Percentiles rank a stretch among this genome's conserved stretches.
These are phyloP conservation scores for Mythimna lalbum DNA, from an alignment of 2,888 invertebrate species.

Conservation along the genomic window DNA sequence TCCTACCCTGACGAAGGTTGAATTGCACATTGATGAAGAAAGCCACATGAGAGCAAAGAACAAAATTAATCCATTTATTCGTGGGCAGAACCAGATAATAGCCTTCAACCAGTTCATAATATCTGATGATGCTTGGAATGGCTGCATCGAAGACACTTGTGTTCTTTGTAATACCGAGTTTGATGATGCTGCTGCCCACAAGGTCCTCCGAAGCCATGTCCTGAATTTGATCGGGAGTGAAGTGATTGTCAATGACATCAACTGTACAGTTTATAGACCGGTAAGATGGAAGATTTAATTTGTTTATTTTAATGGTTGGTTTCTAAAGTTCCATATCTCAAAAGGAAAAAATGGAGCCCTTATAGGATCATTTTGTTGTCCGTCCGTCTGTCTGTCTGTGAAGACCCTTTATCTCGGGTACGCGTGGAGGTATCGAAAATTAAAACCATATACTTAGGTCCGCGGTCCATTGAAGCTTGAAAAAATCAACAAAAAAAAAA, in stretches of 20 bases:
- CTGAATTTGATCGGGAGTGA: conserved; percentile 46
- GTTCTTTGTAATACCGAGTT: conserved; percentile 51
- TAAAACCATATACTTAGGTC: no score
- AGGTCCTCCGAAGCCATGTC: conserved; percentile 12
- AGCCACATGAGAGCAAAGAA: conserved; percentile 19
- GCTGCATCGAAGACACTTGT: conserved; percentile 49
- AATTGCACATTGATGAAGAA: conserved; percentile 40
- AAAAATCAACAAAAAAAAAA: no score
- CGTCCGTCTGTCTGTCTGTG: no score
- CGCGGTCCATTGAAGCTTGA: no score
- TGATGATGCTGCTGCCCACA: conserved; percentile 38
- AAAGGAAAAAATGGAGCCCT: no score
- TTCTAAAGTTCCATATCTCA: no score
- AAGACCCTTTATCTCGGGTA: no score
- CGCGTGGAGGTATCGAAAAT: no score
- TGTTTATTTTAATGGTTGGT: no score
- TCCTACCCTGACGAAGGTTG: conserved; percentile 36
- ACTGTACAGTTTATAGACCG: conserved; percentile 41
- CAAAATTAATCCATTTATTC: conserved; percentile 1
- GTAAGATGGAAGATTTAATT: conserved; percentile 6
- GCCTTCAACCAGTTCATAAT: conserved; percentile 32
- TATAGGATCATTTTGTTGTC: no score
- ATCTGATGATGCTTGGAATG: conserved; percentile 54
- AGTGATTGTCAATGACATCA: not conserved
- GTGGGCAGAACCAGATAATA: conserved; percentile 26